Base-by-base conservation (phyloP, 1,140 invertebrate species). In the Eulimnadia texana region DNA sequence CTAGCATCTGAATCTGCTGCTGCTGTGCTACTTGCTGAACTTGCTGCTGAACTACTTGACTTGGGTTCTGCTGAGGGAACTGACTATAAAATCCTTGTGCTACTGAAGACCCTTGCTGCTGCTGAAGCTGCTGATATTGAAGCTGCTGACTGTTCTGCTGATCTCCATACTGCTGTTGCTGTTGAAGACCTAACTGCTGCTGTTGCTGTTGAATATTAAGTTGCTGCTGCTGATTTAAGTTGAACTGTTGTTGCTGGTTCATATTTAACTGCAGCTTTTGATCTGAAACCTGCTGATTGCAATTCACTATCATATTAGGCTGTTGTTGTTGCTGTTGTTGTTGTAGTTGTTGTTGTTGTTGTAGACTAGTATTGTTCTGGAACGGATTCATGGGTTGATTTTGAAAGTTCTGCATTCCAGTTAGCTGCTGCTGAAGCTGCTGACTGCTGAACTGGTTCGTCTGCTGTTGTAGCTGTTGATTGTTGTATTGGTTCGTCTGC, bases 151-250 rank as follows among this genome's bases (percentile, higher is more conserved):
- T 28, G 29, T 52, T 19, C 16, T 54, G 19, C 20, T 27, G 60
- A 22, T n/a, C 3, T 42, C 25, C 47, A 33, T 72, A 70, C 52
- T 73, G 72, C 63, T 76, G 73, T 42, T 74, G 72, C 28, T 73
- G 73, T 62, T 60, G 69, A 58, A 53, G 58, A 20, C 58, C 49
- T 28, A 64, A 64, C 42, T 64, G 65, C 53, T 66, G 64, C 19
- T 57, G 54, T 19, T 67, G 60, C 52, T 62, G 19, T 66, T 71
- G 50, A 28, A 54, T 55, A 20, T 50, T 24, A 29, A 56, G 56
- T 29, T 23, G 50, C 27, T 66, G 66, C 20, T 62, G 61, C 22
- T 57, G 50, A 58, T 56, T 58, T 6, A 50, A 29, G 33, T 42
- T 42, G 33, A 42, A 16, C 33, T 42, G 33, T 42, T 42, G 33